Evolutionary conservation across 2,113 vertebrate species (phyloP), one percentile per base, ranked within the genome.

Genomic region (Puffinus mauretanicus): DNA sequence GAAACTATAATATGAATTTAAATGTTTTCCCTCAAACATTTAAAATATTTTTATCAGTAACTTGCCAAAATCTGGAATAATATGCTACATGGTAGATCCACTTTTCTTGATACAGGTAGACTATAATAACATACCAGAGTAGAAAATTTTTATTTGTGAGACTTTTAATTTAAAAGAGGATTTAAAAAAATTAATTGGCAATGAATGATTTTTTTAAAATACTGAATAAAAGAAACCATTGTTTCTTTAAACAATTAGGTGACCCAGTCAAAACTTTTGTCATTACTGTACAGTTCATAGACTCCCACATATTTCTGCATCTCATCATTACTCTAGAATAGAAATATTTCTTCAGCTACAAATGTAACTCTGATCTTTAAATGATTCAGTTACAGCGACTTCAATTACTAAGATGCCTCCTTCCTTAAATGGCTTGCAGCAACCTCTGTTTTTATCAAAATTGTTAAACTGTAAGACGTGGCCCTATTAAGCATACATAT

Each of bases 51-150:
- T 67, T 54, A 61, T 34, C 24, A 44, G 21, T 62, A 44, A 46
- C 22, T 65, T 85, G 15, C 67, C 34, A 73, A 90, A 65, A 89
- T 61, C 13, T 49, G 49, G 38, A 65, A n/a, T 21, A 65, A 44
- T 42, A 46, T 26, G 5, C 22, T 49, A 29, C 0, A 0, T 27
- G 4, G 19, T n/a, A 62, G 32, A 25, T 57, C 3, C 21, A 12
- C 7, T 73, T 62, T 86, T 57, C 57, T 79, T 80, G 29, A 44
- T 40, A 47, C 7, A 52, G 19, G 26, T 24, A 21, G 18, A 52
- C 5, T 47, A 18, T 8, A 93, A 18, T 8, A 93, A 46, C 8
- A 61, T 13, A 62, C 3, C 5, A 7, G 46, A 42, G 9, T 5
- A 46, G 20, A 83, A 91, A 65, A 62, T 17, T 8, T 61, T 13